A percentile compares a stretch with the other conserved stretches of the same genome.
These are phyloP conservation scores for Himalopsyche japonica DNA, from an alignment of 2,888 invertebrate genomes.

Conservation along the genomic window DNA sequence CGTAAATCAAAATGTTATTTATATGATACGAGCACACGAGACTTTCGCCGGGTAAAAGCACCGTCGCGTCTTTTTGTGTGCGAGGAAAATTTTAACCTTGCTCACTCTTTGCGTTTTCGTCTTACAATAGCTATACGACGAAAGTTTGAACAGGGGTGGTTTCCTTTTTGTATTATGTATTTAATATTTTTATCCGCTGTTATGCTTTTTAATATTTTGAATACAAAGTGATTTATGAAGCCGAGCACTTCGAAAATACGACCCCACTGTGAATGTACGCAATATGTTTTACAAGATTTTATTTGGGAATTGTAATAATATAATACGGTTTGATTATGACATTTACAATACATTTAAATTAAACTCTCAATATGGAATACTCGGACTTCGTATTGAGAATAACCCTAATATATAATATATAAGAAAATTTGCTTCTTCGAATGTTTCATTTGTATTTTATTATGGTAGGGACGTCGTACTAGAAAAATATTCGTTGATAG, in stretches of 20 bases:
- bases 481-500: too few relatives aligned
- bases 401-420: too few relatives aligned
- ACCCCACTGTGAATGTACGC: not conserved
- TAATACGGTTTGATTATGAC: too few relatives aligned
- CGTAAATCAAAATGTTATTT: conserved; percentile 38
- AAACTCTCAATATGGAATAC: too few relatives aligned
- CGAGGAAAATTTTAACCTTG: conserved; percentile 17
- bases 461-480: too few relatives aligned
- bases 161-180: not conserved
- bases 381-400: too few relatives aligned
- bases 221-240: not conserved
- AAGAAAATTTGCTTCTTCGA: too few relatives aligned
- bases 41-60: conserved; percentile 17
- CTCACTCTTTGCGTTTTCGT: not conserved
- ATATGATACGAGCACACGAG: conserved; percentile 16
- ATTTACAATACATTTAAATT: too few relatives aligned
- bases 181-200: not conserved
- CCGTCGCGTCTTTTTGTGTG: conserved; percentile 10
- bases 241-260: not conserved
- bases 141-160: not conserved
- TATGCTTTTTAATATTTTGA: not conserved
- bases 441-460: too few relatives aligned
- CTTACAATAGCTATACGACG: not conserved
- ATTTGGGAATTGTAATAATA: too few relatives aligned
- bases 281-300: too few relatives aligned